These are phyloP conservation scores for Sturnira hondurensis DNA, from an alignment of 2,113 vertebrate species.

Conservation along the genomic window DNA sequence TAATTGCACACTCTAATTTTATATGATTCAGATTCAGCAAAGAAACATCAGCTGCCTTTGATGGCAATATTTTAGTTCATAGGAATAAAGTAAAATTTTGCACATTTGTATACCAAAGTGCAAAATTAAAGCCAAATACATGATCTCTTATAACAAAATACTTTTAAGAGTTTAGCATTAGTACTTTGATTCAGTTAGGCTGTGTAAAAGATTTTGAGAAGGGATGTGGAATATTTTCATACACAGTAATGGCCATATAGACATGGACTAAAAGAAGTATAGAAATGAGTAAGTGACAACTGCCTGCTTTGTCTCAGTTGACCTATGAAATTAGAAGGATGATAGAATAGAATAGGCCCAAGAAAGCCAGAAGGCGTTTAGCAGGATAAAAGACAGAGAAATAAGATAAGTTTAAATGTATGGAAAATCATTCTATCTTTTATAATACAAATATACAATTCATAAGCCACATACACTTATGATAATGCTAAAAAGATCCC, in stretches of 20 bases:
- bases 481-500: not conserved
- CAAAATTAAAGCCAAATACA: not conserved
- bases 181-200: not conserved
- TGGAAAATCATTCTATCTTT: not conserved
- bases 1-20: conserved; percentile 21
- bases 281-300: not conserved
- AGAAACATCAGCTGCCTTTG: not conserved
- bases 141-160: not conserved
- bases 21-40: not conserved
- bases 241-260: not conserved
- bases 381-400: not conserved
- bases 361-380: not conserved
- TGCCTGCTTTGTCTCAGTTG: not conserved
- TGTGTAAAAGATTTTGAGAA: not conserved
- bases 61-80: conserved; percentile 21
- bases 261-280: not conserved
- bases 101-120: not conserved
- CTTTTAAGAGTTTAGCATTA: not conserved
- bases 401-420: not conserved
- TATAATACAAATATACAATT: not conserved
- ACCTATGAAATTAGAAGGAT: not conserved
- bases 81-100: not conserved
- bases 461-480: not conserved
- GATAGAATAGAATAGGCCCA: not conserved
- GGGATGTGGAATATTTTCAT: not conserved